Conservation (phyloP, 1,140 invertebrate genomes). For the Maniola jurtina region DNA sequence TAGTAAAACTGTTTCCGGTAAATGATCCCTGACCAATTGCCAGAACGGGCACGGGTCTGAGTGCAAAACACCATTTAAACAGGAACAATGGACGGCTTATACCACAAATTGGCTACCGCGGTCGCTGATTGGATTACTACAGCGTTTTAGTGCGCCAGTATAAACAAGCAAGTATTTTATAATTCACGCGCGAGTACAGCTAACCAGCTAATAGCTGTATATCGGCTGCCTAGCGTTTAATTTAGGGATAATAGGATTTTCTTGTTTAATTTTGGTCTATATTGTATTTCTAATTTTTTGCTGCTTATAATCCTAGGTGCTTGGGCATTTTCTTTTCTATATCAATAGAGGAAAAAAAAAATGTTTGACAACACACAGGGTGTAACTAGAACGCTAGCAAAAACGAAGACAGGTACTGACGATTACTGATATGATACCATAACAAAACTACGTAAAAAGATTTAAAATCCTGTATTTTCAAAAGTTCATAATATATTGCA, state of each 20-base stretch:
- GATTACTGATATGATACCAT: too few species aligned
- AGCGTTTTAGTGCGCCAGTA: constrained; percentile 3
- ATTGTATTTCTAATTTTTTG: too few species aligned
- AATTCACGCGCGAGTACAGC: neutral
- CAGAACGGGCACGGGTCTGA: neutral
- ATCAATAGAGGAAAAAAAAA: too few species aligned
- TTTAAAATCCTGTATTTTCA: too few species aligned
- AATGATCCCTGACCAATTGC: neutral
- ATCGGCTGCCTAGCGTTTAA: neutral
- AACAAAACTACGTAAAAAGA: too few species aligned
- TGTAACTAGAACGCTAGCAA: too few species aligned
- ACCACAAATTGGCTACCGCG: constrained; percentile 3
- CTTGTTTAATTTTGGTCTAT: neutral
- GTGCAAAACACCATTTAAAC: neutral
- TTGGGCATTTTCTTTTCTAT: too few species aligned
- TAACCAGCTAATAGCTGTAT: neutral
- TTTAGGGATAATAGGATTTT: neutral
- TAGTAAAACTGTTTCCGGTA: neutral
- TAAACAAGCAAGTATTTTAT: constrained; percentile 9
- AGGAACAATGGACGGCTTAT: constrained; percentile 6
- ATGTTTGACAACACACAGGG: too few species aligned
- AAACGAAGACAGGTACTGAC: too few species aligned
- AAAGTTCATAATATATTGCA: too few species aligned
- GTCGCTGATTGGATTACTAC: constrained; percentile 7
- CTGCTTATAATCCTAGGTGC: too few species aligned